Evolutionary conservation across 2,797 vertebrate species (phyloP).

Genomic region (Chelon auratus): DNA sequence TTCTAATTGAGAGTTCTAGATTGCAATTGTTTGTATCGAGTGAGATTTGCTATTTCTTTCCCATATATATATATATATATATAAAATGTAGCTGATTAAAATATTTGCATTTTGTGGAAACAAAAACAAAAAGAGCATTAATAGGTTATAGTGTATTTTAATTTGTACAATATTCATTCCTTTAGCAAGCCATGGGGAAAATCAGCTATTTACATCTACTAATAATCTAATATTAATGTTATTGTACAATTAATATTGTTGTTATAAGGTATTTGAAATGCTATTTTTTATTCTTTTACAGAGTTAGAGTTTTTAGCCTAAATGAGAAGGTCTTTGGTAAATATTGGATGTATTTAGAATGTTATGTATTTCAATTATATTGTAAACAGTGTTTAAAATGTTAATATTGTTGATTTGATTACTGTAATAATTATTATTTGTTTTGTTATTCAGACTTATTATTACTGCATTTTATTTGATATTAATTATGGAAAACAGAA

Average conservation of each 20-base stretch:
- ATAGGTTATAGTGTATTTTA: constrained; percentile 75
- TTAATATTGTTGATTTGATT: constrained; percentile 94
- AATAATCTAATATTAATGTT: constrained; percentile 87
- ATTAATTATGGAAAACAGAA: constrained; percentile 88
- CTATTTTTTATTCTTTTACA: constrained; percentile 99
- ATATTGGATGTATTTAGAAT: constrained; percentile 99
- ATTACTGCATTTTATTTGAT: constrained; percentile 93
- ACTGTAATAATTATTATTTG: constrained; percentile 92
- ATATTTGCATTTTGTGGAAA: constrained; percentile 78
- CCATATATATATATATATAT: constrained; percentile 24
- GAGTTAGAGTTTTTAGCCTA: constrained; percentile 97
- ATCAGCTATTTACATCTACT: constrained; percentile 84
- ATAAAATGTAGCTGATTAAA: constrained; percentile 61
- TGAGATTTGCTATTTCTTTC: constrained; percentile 72
- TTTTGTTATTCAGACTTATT: constrained; percentile 88
- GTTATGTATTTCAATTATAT: constrained; percentile 92
- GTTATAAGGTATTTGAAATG: constrained; percentile 92
- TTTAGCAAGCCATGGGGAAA: constrained; percentile 82
- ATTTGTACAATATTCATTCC: constrained; percentile 78
- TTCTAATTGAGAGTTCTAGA: constrained; percentile 84
- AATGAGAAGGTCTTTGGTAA: constrained; percentile 93
- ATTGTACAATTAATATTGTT: constrained; percentile 82
- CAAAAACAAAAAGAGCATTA: constrained; percentile 63
- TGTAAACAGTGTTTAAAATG: constrained; percentile 95
- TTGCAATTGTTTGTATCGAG: constrained; percentile 75